Percentiles rank a stretch among this genome's conserved stretches.
Conservation (phyloP, 2,888 invertebrate genomes). For the Tanypteryx hageni region DNA sequence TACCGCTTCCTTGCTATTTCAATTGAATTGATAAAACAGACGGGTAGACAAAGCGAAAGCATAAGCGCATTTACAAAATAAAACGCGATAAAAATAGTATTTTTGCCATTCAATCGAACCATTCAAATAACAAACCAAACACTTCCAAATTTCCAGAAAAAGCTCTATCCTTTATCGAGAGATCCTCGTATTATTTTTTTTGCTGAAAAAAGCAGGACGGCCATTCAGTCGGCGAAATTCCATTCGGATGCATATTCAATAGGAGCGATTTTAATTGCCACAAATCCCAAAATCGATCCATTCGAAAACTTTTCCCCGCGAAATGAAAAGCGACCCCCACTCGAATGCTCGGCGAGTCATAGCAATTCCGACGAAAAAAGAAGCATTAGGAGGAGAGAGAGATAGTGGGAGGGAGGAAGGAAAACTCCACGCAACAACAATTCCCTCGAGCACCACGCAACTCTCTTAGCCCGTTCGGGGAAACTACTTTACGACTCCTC, state of each 20-base stretch:
- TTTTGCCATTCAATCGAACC: no score
- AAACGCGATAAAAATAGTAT: no score
- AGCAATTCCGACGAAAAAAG: not conserved
- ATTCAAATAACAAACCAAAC: no score
- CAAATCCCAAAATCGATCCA: not conserved
- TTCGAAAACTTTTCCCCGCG: conserved; percentile 24
- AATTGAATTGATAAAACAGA: no score
- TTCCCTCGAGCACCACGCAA: not conserved
- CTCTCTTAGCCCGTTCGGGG: not conserved
- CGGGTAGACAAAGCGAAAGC: no score
- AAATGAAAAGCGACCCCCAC: conserved; percentile 35
- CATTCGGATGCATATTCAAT: not conserved
- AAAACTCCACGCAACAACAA: conserved; percentile 51
- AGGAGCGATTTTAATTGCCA: conserved; percentile 8
- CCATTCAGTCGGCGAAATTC: not conserved
- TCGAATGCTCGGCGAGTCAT: conserved; percentile 18
- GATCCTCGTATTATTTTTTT: no score
- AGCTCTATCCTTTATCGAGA: no score
- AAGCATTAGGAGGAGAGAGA: not conserved
- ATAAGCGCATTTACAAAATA: no score
- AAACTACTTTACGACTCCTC: conserved; percentile 52
- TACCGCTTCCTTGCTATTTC: no score
- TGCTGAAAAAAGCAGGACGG: not conserved
- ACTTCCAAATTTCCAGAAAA: no score
- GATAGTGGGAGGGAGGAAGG: no score